These are phyloP conservation scores for Netelia virgata DNA, from an alignment of 2,888 invertebrate species.

Conservation along the genomic window DNA sequence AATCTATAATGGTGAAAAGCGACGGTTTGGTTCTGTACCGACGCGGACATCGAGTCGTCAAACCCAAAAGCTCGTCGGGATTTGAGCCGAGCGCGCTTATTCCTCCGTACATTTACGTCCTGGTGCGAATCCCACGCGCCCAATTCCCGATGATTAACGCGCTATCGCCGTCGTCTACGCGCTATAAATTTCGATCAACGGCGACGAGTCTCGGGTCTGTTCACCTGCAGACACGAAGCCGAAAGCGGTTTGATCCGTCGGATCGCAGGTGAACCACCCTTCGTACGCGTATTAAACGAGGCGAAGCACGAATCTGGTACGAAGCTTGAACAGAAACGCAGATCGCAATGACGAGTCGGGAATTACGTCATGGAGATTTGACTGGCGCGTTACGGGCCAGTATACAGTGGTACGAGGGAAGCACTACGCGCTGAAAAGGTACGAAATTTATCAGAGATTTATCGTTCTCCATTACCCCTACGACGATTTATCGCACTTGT, in stretches of 20 bases:
- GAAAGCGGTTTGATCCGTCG: constrained; percentile 37
- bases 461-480: constrained; percentile 63
- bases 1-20: constrained; percentile 38
- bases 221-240: constrained; percentile 62
- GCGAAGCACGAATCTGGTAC: constrained; percentile 25
- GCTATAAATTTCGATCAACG: constrained; percentile 67
- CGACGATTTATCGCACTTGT: constrained; percentile 65
- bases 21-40: constrained; percentile 5
- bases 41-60: not conserved
- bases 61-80: constrained; percentile 13
- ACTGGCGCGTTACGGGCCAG: constrained; percentile 20
- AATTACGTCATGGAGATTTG: constrained; percentile 40
- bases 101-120: constrained; percentile 4
- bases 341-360: constrained; percentile 22
- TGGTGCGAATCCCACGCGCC: constrained; percentile 24
- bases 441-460: constrained; percentile 64
- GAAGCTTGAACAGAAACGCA: not conserved
- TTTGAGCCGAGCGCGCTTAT: constrained; percentile 23
- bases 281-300: not conserved
- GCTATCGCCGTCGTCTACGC: constrained; percentile 52
- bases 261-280: constrained; percentile 53
- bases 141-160: constrained; percentile 62
- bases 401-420: not conserved
- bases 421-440: constrained; percentile 50
- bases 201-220: not conserved